Base-by-base conservation (phyloP, 2,888 invertebrate genomes). In the Scelioninae gen. 1 region DNA sequence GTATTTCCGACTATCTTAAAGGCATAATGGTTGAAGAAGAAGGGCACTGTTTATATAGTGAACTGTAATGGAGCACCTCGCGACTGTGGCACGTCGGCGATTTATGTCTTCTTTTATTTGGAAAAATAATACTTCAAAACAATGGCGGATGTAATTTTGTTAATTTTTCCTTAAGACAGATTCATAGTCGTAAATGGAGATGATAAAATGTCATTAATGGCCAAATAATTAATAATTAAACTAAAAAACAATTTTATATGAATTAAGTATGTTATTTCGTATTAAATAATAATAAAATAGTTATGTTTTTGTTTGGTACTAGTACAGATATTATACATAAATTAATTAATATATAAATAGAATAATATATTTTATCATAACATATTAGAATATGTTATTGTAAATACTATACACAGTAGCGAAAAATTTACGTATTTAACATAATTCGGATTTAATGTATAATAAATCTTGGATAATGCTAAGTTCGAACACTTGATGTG, bases 41-140 rank as follows among this genome's bases (percentile, higher is more conserved):
- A 90, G 89, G 89, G 88, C 87, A 88, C 87, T 88, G 88, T 89
- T 90, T 88, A 87, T 23, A 23, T 88, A 85, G 87, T 85, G 86
- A 88, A 86, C 87, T 87, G 88, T 90, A 91, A 91, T 88, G 88
- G 87, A 88, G 86, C 86, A 63, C 82, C 82, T 86, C 68, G 45
- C 16, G 49, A 81, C 71, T 69, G 83, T 78, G 81, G 83, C 84
- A 80, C 53, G 68, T 80, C 63, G 60, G 77, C 85, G 87, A 91
- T 91, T 91, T 90, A 91, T 91, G 86, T 83, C 87, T 88, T 88
- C 90, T 88, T 90, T 91, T 89, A 89, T 91, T 90, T 88, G 83
- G 85, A 82, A 83, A 87, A 89, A 88, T 88, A 88, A 88, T 88
- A 86, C 86, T 40, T 10, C 82, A 71, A 83, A 81, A 84, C 81